Evolutionary conservation across 2,888 invertebrate genomes (phyloP).

Genomic region (Plagiodera versicolora): DNA sequence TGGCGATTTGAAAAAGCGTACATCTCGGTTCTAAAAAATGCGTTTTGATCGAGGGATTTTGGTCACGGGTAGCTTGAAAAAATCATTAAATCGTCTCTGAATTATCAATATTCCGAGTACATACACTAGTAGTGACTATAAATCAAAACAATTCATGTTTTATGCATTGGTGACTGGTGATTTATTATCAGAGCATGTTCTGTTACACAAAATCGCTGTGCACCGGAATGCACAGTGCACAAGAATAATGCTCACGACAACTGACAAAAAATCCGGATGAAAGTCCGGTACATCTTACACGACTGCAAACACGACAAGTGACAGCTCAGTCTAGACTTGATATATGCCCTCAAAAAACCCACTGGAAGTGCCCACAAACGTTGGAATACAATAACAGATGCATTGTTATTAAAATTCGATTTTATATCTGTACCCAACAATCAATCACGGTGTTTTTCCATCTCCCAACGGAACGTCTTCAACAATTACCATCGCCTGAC

Average conservation of each 20-base stretch:
- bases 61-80: no score
- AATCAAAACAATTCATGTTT: no score
- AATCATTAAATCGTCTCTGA: no score
- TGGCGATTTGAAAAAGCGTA: no score
- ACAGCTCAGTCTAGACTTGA: background rate
- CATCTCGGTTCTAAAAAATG: no score
- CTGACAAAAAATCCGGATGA: background rate
- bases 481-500: conserved; percentile 39
- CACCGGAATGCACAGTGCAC: no score
- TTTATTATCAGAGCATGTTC: no score
- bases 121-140: no score
- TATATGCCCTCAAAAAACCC: background rate
- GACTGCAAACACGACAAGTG: background rate
- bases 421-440: conserved; percentile 22
- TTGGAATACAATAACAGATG: conserved; percentile 10
- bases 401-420: conserved; percentile 30
- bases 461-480: conserved; percentile 34
- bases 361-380: background rate
- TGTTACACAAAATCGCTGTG: no score
- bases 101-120: no score
- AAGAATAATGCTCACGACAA: background rate
- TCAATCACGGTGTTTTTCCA: conserved; percentile 28
- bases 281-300: background rate
- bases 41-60: no score
- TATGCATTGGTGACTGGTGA: no score